Conservation (phyloP, 2,888 invertebrate genomes). For the Chrysina gloriosa region DNA sequence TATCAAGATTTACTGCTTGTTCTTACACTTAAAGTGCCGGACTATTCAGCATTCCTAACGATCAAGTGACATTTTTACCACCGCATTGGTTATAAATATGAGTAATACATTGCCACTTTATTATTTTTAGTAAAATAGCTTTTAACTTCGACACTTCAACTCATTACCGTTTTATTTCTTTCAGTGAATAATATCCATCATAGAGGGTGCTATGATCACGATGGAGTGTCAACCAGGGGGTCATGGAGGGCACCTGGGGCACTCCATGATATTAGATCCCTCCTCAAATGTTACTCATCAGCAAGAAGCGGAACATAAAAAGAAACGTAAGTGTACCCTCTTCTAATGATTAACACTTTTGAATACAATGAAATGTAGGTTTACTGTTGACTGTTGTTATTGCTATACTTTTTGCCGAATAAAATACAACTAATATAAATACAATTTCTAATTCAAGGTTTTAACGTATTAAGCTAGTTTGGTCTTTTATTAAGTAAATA, state of each 20-base stretch:
- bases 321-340: constrained; percentile 66
- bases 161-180: constrained; percentile 47
- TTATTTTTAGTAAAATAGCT: background rate
- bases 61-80: constrained; percentile 34
- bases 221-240: constrained; percentile 67
- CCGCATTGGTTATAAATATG: background rate
- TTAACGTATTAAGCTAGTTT: too few relatives aligned
- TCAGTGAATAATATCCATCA: constrained; percentile 58
- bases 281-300: constrained; percentile 61
- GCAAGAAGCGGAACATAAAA: constrained; percentile 61
- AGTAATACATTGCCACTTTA: background rate
- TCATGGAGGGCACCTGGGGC: constrained; percentile 66
- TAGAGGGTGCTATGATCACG: constrained; percentile 66
- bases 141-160: background rate
- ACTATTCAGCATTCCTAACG: constrained; percentile 2
- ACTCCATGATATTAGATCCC: constrained; percentile 66
- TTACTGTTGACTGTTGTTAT: too few relatives aligned
- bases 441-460: too few relatives aligned
- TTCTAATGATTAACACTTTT: too few relatives aligned
- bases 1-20: constrained; percentile 42
- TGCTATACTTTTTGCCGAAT: too few relatives aligned
- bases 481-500: too few relatives aligned
- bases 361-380: background rate
- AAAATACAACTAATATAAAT: too few relatives aligned
- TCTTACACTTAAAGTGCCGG: constrained; percentile 28